Base-by-base conservation (phyloP, 1,140 invertebrate species). In the Phortica variegata region DNA sequence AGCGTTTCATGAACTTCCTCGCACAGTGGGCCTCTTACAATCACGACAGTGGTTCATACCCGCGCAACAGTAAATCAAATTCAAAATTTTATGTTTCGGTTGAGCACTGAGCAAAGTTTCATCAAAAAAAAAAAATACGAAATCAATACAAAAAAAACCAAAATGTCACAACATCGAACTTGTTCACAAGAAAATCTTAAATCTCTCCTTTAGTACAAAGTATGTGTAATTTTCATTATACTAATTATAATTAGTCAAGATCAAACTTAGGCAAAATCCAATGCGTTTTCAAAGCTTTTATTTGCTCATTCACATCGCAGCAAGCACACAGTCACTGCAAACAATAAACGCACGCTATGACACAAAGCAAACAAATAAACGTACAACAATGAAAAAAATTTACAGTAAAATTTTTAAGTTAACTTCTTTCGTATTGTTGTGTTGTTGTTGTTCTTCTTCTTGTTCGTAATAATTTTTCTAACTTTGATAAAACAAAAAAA, bases 11-110 rank as follows among this genome's bases (percentile, higher is more conserved):
- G 54, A 65, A 66, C 52, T 53, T 66, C 29, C 52, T 68, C 37
- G 56, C 66, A 48, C 66, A 68, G 45, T 71, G 47, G 55, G 55
- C 56, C 8, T 46, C 55, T 21, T 40, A 60, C 39, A 58, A 52
- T 53, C 50, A 43, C 34, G 48, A 65, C 40, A 49, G 58, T 46
- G 38, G 52, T 21, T 52, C 65, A 16, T 51, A 58, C 54, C 42
- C 55, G 44, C 61, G 66, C 43, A 53, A 33, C 49, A 59, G 40
- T 52, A 72, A 72, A 66, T 66, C 68, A 16, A 72, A 69, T 57
- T 69, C 65, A 8, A 66, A 63, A 49, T 69, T 72, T 44, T 69
- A 72, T 55, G 65, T 72, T 47, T 69, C 62, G 37, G 65, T 69
- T 51, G 65, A 72, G 39, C 57, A 71, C 18, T 63, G 46, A 57